Evolutionary conservation across 1,140 invertebrate genomes (phyloP).

Genomic region (Pseudomyrmex flavicornis): DNA sequence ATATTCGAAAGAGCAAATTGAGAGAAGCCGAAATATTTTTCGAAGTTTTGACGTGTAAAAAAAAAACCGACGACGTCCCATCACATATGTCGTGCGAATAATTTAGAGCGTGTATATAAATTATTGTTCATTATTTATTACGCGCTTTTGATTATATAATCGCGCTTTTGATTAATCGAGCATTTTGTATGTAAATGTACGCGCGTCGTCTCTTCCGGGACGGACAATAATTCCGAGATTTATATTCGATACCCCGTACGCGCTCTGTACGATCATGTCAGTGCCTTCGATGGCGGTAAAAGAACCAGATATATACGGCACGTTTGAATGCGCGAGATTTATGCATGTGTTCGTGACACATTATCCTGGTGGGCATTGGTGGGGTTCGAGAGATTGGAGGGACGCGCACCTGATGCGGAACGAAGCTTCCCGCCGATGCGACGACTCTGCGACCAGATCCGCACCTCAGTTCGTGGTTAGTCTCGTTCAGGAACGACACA

Average conservation of each 20-base stretch:
- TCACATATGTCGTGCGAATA: constrained; percentile 1
- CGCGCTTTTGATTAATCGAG: constrained; percentile 36
- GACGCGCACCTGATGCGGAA: constrained; percentile 62
- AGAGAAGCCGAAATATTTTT: too few species aligned
- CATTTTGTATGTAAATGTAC: neutral
- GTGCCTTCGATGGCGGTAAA: neutral
- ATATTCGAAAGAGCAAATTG: neutral
- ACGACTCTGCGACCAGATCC: constrained; percentile 41
- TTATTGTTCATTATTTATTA: constrained; percentile 13
- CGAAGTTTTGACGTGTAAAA: neutral
- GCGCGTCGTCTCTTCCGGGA: constrained; percentile 5
- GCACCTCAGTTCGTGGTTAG: constrained; percentile 61
- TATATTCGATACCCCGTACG: constrained; percentile 21
- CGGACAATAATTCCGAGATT: constrained; percentile 25
- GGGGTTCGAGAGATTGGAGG: constrained; percentile 42
- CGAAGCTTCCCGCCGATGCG: constrained; percentile 49
- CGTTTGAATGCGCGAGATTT: constrained; percentile 29
- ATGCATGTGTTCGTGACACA: constrained; percentile 43
- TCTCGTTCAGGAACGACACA: constrained; percentile 57
- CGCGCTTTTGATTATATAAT: constrained; percentile 31
- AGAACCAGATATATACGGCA: neutral
- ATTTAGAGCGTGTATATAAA: neutral
- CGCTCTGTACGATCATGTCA: neutral
- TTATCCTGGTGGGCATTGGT: constrained; percentile 30
- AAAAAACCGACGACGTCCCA: too few species aligned